Conservation (phyloP, 2,797 vertebrate genomes). For the Lagothrix lagotricha region DNA sequence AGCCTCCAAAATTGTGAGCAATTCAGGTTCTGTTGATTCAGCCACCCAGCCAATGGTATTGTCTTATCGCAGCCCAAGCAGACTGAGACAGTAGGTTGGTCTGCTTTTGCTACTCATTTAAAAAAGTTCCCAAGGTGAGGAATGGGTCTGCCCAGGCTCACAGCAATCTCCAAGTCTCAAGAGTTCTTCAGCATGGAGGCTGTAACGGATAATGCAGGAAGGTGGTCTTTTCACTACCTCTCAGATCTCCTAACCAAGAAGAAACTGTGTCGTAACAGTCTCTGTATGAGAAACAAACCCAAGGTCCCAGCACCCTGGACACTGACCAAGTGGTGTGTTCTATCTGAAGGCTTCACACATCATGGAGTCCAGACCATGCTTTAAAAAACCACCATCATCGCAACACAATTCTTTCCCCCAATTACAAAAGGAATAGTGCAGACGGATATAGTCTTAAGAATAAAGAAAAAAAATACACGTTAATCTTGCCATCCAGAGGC, state of each 20-base stretch:
- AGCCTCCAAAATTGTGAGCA: neutral
- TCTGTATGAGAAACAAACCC: neutral
- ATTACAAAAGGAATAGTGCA: neutral
- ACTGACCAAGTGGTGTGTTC: too few species aligned
- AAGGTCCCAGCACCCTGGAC: neutral
- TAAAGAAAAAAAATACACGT: neutral
- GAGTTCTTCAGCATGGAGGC: too few species aligned
- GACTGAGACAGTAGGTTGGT: too few species aligned
- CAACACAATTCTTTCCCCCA: neutral
- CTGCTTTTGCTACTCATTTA: neutral
- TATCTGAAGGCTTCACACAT: neutral
- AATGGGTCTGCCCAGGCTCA: neutral
- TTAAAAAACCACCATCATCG: neutral
- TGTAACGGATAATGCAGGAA: neutral
- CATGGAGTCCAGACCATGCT: neutral
- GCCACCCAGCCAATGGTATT: neutral
- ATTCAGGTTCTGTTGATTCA: neutral
- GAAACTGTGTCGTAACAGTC: neutral
- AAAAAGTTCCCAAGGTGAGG: neutral
- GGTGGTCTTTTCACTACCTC: neutral
- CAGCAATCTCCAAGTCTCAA: neutral
- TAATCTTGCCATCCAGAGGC: neutral
- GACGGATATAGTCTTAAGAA: neutral
- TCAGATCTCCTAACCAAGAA: neutral
- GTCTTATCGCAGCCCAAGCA: neutral